Base-by-base conservation (phyloP, 2,888 invertebrate genomes). In the Hesperia comma region DNA sequence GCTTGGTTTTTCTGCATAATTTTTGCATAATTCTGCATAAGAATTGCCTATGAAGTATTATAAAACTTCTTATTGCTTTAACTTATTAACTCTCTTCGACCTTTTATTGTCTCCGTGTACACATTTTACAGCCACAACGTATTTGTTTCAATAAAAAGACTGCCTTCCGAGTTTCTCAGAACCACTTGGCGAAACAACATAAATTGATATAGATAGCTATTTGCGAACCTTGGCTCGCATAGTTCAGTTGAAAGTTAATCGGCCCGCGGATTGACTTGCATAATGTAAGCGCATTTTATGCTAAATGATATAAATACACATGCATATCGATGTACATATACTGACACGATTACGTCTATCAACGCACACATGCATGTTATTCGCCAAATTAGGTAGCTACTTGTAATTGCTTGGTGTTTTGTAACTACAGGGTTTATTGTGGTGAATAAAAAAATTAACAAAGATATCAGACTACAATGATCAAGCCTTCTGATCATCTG, bases 211-310 rank as follows among this genome's bases (percentile, higher is more conserved):
- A 62, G 49, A 63, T 63, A 51, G 64, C 37, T 51, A 61, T 67
- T 63, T 55, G 60, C 51, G 62, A 76, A 72, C 77, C 77, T 77
- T 79, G 76, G 74, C 72, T 74, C 70, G 71, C 72, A 75, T 75
- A 75, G 70, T 74, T 77, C 69, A 70, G 72, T 75, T 70, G 79
- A 79, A 78, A 79, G 77, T 77, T 78, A 75, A 77, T 72, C 71
- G 70, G 69, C 46, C 67, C 68, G 69, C 55, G 67, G 62, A 72
- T 68, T 60, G 67, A 68, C 67, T 75, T 76, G 74, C 74, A 73
- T 73, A 73, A 74, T 68, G 54, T 67, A 51, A 43, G 41, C 66
- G 67, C 66, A 68, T 69, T 68, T 73, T 73, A 72, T 72, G 70
- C 71, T 72, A 72, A 74, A 70, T 67, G 61, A 69, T 69, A 71